Evolutionary conservation across 2,113 vertebrate species (phyloP).

Genomic region (Ptilonorhynchus violaceus): DNA sequence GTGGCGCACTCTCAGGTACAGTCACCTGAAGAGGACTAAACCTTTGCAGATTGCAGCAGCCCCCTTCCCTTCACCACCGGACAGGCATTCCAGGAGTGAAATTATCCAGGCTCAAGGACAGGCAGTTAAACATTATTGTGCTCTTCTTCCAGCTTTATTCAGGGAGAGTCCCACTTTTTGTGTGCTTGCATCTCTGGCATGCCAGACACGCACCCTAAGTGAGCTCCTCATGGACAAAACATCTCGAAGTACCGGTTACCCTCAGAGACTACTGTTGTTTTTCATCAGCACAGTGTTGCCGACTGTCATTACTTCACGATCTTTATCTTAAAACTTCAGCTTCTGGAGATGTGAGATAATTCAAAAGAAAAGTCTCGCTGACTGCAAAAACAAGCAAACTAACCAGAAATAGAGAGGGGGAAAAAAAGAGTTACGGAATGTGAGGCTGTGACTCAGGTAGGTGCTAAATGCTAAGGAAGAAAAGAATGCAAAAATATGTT

Average conservation of each 20-base stretch:
- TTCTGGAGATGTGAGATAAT: conserved; percentile 43
- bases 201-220: background rate
- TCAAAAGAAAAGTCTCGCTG: background rate
- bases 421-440: background rate
- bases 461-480: conserved; percentile 16
- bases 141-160: background rate
- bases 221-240: conserved; percentile 31
- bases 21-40: background rate
- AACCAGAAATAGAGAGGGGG: conserved; percentile 6
- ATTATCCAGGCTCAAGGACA: background rate
- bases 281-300: background rate
- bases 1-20: background rate
- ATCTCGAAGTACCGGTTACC: conserved; percentile 40
- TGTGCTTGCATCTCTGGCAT: background rate
- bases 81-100: background rate
- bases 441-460: conserved; percentile 39
- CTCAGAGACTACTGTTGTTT: background rate
- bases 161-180: background rate
- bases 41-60: background rate
- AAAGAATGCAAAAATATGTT: conserved; percentile 1
- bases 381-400: conserved; percentile 37
- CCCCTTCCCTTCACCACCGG: background rate
- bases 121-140: background rate
- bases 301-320: conserved; percentile 23
- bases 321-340: conserved; percentile 39